These are phyloP conservation scores for Oostethus manadensis DNA, from an alignment of 2,113 vertebrate genomes.

Conservation along the genomic window DNA sequence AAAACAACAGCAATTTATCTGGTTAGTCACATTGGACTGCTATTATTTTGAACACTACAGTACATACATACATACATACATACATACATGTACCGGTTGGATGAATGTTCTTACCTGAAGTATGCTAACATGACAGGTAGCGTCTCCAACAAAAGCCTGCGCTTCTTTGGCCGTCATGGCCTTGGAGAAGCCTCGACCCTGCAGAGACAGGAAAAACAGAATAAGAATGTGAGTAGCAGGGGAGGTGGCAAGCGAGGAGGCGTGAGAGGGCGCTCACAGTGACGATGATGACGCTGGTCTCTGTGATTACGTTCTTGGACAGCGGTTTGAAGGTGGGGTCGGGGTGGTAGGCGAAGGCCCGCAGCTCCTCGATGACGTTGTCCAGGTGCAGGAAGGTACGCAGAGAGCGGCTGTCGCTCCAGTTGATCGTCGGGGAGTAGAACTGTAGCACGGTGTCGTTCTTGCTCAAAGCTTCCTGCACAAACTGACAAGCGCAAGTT, in stretches of 20 bases:
- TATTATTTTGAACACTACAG: no score
- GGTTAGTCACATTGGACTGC: no score
- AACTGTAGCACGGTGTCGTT: constrained; percentile 81
- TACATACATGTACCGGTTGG: neutral
- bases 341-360: constrained; percentile 78
- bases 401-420: constrained; percentile 69
- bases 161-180: constrained; percentile 88
- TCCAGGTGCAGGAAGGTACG: constrained; percentile 80
- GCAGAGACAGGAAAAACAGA: neutral
- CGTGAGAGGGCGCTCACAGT: constrained; percentile 41
- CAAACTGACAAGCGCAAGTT: constrained; percentile 56
- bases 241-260: neutral
- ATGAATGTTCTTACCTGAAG: constrained; percentile 62
- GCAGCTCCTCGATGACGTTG: constrained; percentile 68
- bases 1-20: no score
- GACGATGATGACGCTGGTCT: constrained; percentile 65
- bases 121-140: constrained; percentile 80
- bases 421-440: constrained; percentile 74
- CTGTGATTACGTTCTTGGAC: constrained; percentile 57
- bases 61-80: no score
- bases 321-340: constrained; percentile 78
- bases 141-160: constrained; percentile 84
- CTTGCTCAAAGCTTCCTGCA: constrained; percentile 27
- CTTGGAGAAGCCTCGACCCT: constrained; percentile 87
- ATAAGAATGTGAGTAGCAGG: neutral